A percentile compares a stretch with the other conserved stretches of the same genome.
Conservation (phyloP, 2,113 vertebrate genomes). For the Delphinapterus leucas region DNA sequence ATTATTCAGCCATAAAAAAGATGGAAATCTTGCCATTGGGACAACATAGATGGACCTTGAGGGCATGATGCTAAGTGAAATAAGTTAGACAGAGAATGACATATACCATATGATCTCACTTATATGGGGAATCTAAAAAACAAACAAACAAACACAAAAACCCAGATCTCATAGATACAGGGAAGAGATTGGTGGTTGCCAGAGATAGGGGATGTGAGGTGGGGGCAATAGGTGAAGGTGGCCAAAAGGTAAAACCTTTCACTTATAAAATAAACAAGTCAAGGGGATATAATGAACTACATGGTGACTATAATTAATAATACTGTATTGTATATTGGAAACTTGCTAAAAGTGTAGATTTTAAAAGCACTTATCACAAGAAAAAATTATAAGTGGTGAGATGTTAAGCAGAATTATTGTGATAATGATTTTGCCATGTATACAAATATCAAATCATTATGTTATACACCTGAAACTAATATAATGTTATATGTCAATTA, state of each 20-base stretch:
- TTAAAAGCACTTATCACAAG: no score
- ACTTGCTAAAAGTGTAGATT: no score
- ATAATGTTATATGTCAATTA: not conserved
- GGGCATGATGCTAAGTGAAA: not conserved
- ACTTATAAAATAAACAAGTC: no score
- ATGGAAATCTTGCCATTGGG: not conserved
- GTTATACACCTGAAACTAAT: not conserved
- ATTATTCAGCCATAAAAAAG: not conserved
- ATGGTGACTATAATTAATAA: no score
- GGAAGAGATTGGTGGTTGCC: not conserved
- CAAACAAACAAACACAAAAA: not conserved
- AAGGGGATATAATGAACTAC: no score
- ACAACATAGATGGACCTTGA: not conserved
- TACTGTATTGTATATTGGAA: no score
- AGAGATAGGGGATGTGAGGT: not conserved
- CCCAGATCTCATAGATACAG: not conserved
- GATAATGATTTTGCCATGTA: no score
- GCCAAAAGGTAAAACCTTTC: not conserved
- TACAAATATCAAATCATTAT: no score
- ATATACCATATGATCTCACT: not conserved
- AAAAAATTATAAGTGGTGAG: no score
- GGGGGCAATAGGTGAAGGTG: not conserved
- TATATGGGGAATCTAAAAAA: not conserved
- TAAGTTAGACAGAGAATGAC: not conserved
- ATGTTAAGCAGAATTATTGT: no score